A percentile compares a stretch with the other conserved stretches of the same genome.
These are phyloP conservation scores for Kryptolebias ocellatus DNA, from an alignment of 2,797 vertebrate species.

Conservation along the genomic window DNA sequence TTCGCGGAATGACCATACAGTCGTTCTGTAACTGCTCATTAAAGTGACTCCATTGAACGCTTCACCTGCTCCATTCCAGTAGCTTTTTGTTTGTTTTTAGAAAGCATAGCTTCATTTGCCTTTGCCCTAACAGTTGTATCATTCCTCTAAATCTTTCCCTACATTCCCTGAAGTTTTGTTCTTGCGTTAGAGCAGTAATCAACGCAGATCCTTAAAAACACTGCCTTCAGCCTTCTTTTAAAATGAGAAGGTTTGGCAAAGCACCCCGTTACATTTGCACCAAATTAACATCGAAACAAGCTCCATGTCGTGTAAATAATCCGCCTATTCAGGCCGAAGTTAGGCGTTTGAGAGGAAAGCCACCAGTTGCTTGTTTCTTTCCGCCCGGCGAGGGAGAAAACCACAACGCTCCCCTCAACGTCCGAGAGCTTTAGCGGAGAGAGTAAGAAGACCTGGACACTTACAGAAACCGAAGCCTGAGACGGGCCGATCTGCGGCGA, in stretches of 20 bases:
- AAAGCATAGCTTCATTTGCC: neutral
- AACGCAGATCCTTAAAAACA: too few relatives aligned
- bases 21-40: too few relatives aligned
- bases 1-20: too few relatives aligned
- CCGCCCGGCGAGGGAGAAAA: slow-evolving; percentile 26
- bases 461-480: slow-evolving; percentile 72
- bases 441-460: slow-evolving; percentile 56
- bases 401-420: slow-evolving; percentile 7
- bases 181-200: neutral
- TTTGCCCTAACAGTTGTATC: neutral
- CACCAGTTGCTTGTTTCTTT: slow-evolving; percentile 21
- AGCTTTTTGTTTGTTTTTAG: neutral
- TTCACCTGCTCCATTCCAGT: neutral
- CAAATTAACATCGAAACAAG: slow-evolving; percentile 14
- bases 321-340: slow-evolving; percentile 27
- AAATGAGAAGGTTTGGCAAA: neutral
- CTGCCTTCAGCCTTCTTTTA: neutral
- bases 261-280: neutral
- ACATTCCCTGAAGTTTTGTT: neutral
- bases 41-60: neutral
- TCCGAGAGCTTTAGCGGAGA: slow-evolving; percentile 20
- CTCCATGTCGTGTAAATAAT: slow-evolving; percentile 23
- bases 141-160: neutral
- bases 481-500: slow-evolving; percentile 61
- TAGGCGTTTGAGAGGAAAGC: slow-evolving; percentile 12